These are phyloP conservation scores for Hemaris fuciformis DNA, from an alignment of 2,888 invertebrate genomes.

Conservation along the genomic window DNA sequence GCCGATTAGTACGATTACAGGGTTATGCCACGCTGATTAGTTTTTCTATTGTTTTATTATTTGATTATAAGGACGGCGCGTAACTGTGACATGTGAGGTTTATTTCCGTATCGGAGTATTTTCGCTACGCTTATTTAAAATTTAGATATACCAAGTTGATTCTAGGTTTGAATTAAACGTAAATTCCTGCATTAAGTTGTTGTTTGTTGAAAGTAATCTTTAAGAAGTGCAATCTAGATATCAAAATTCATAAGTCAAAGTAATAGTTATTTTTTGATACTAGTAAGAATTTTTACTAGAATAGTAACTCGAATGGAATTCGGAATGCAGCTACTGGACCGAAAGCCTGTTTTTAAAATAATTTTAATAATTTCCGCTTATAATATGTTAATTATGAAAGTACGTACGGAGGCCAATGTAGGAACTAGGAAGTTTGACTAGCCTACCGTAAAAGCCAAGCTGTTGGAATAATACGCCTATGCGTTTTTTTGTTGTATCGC, in stretches of 20 bases:
- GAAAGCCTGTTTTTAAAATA: not conserved
- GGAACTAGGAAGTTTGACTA: constrained; percentile 37
- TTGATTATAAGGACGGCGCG: not conserved
- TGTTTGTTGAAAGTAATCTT: too few relatives aligned
- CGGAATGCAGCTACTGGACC: not conserved
- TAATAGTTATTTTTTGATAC: too few relatives aligned
- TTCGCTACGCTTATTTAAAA: not conserved
- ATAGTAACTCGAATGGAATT: not conserved
- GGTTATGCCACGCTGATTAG: not conserved
- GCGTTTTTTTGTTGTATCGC: not conserved
- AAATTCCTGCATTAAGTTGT: too few relatives aligned
- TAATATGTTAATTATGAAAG: not conserved
- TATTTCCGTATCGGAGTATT: not conserved
- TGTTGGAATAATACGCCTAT: not conserved
- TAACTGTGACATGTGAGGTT: not conserved
- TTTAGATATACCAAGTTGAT: too few relatives aligned
- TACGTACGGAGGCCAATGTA: constrained; percentile 19
- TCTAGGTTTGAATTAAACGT: too few relatives aligned
- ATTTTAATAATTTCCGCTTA: not conserved
- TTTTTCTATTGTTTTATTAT: not conserved
- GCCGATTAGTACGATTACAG: not conserved
- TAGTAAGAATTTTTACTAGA: not conserved
- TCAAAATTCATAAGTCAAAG: too few relatives aligned
- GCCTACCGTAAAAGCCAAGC: constrained; percentile 23
- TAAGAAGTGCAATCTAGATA: too few relatives aligned